Percentiles rank a stretch among this genome's conserved stretches.
These are phyloP conservation scores for Allacma fusca DNA, from an alignment of 2,888 invertebrate species.

Conservation along the genomic window DNA sequence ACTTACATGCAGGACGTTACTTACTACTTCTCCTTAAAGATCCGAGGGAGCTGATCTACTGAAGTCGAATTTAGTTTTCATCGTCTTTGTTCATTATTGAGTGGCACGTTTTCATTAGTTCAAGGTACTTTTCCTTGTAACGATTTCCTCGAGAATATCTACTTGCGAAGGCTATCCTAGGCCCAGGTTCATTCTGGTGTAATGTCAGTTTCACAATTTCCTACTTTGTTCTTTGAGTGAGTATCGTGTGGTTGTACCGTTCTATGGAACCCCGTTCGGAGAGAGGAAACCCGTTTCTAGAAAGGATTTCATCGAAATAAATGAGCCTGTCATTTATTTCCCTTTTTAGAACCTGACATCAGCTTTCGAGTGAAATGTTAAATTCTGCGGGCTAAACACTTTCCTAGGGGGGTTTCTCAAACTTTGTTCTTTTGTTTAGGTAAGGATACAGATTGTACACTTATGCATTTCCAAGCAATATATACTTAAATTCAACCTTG, in stretches of 20 bases:
- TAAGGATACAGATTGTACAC: neutral
- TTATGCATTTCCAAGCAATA: neutral
- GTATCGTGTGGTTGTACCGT: no score
- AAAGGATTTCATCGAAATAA: slow-evolving; percentile 17
- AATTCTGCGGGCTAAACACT: neutral
- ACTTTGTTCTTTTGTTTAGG: neutral
- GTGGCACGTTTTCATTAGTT: slow-evolving; percentile 7
- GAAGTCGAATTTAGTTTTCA: neutral
- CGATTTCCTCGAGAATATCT: no score
- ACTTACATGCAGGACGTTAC: no score
- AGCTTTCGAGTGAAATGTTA: no score
- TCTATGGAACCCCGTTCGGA: no score
- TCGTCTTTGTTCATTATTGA: neutral
- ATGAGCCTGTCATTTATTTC: slow-evolving; percentile 16
- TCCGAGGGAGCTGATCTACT: neutral
- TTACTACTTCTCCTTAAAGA: neutral
- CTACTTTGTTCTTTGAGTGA: neutral
- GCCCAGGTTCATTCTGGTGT: no score
- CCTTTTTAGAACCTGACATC: neutral
- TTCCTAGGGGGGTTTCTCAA: neutral
- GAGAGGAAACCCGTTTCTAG: no score
- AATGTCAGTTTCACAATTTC: no score
- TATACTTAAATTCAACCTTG: neutral
- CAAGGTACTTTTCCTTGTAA: neutral
- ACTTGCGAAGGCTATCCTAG: no score